Base-by-base conservation (phyloP, 2,888 invertebrate genomes). In the Euplagia quadripunctaria region DNA sequence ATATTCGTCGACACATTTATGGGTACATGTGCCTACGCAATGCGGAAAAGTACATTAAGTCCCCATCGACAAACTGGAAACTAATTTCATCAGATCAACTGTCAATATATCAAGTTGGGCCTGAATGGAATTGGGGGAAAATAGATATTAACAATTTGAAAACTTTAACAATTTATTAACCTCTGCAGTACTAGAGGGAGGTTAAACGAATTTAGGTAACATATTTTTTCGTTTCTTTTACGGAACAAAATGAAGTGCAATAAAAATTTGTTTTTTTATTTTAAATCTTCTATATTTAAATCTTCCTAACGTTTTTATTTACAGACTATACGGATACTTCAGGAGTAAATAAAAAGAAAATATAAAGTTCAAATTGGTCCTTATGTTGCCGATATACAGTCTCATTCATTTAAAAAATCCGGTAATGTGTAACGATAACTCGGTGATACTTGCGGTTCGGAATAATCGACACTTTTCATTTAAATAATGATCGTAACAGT, bases 41-140 rank as follows among this genome's bases (percentile, higher is more conserved):
- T 12, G 16, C 52, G 42, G 64, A 20, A 42, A 68, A 55, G 17
- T 41, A 52, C 58, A 75, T 72, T 75, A 71, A 70, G 70, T 64
- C 63, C 42, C n/a, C 31, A n/a, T 42, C 65, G 49, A 77, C 74
- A 74, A 58, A 71, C 58, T 63, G 42, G 70, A 72, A 80, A 65
- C 71, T 74, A 78, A 74, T 77, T 69, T 68, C 64, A 75, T 70
- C 72, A 72, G 73, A 75, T 78, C 73, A 69, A 81, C 72, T 76
- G 74, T 76, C 79, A 74, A 78, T 64, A 72, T 43, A 77, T 77
- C 72, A 81, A 78, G 71, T 74, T 67, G 64, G 64, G 49, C 67
- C 70, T 68, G 73, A 81, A n/a, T n/a, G n/a, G 31, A 74, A 74
- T 66, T 65, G 68, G 68, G 16, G 69, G 72, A 69, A 73, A 71